These are phyloP conservation scores for Copidosoma floridanum DNA, from an alignment of 1,140 invertebrate species.

Conservation along the genomic window DNA sequence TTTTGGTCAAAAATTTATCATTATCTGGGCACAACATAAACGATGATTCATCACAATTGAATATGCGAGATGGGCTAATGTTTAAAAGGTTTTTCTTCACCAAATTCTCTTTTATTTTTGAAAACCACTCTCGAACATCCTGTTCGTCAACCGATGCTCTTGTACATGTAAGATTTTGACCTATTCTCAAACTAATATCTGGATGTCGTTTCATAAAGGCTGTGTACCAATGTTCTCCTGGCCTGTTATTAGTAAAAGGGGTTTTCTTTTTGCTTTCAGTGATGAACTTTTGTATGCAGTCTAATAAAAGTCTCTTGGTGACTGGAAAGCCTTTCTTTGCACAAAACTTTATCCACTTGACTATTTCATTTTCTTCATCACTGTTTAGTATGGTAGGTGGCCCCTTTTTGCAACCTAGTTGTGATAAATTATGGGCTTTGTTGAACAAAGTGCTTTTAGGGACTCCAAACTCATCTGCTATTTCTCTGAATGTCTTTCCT, in stretches of 20 bases:
- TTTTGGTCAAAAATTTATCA: neutral
- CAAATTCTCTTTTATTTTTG: neutral
- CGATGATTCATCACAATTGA: neutral
- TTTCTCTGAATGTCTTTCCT: no score
- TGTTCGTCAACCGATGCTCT: neutral
- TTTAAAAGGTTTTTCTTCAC: neutral
- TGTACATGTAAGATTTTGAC: neutral
- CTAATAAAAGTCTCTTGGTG: neutral
- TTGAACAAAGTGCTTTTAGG: no score
- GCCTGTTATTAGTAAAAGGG: slow-evolving; percentile 10
- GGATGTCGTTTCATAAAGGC: neutral
- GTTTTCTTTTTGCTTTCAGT: neutral
- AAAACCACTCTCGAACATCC: neutral
- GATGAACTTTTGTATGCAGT: neutral
- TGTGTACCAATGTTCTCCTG: slow-evolving; percentile 24
- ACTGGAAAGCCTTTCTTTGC: slow-evolving; percentile 8
- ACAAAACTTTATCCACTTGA: no score
- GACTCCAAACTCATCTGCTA: no score
- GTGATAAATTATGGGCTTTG: no score
- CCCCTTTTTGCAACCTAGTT: no score
- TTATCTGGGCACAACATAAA: neutral
- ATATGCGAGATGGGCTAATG: neutral
- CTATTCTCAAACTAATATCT: neutral
- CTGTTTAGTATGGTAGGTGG: no score
- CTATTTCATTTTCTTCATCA: no score